A percentile compares a stretch with the other conserved stretches of the same genome.
phyloP scores from a whole-genome alignment of 2,888 invertebrate species.

The Patella caerulea region DNA sequence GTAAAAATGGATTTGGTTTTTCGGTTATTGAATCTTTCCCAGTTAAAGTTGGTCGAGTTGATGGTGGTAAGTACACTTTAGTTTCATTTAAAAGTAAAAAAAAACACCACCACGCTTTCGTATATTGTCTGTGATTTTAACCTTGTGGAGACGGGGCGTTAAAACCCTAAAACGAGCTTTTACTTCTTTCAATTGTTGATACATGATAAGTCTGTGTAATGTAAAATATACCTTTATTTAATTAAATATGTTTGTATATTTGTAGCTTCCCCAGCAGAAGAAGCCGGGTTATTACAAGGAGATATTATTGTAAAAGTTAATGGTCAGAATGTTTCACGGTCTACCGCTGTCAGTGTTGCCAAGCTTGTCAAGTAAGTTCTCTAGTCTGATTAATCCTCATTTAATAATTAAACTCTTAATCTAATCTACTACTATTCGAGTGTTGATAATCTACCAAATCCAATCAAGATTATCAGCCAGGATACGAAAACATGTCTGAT shows the following conservation, averaged over 20 bases:
- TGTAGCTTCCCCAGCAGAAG: slow-evolving; percentile 63
- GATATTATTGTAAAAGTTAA: slow-evolving; percentile 67
- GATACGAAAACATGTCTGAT: too few species aligned
- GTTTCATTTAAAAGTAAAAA: too few species aligned
- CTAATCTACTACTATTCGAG: slow-evolving; percentile 1
- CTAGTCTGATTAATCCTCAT: slow-evolving; percentile 3
- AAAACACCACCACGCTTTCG: too few species aligned
- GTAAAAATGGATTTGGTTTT: slow-evolving; percentile 68
- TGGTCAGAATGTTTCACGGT: slow-evolving; percentile 67
- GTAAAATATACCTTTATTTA: too few species aligned
- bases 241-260: background rate
- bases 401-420: background rate
- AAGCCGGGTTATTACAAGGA: slow-evolving; percentile 60
- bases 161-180: background rate
- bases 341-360: slow-evolving; percentile 66
- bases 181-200: background rate
- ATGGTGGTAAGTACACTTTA: slow-evolving; percentile 48
- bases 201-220: too few species aligned
- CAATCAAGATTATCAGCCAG: too few species aligned
- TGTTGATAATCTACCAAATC: background rate
- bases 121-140: too few species aligned
- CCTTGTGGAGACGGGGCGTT: background rate
- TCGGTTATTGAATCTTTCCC: slow-evolving; percentile 68
- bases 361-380: slow-evolving; percentile 66
- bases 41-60: slow-evolving; percentile 66